Evolutionary conservation across 2,797 vertebrate species (phyloP), one percentile per base, ranked within the genome.

Genomic region (Margarornis squamiger): DNA sequence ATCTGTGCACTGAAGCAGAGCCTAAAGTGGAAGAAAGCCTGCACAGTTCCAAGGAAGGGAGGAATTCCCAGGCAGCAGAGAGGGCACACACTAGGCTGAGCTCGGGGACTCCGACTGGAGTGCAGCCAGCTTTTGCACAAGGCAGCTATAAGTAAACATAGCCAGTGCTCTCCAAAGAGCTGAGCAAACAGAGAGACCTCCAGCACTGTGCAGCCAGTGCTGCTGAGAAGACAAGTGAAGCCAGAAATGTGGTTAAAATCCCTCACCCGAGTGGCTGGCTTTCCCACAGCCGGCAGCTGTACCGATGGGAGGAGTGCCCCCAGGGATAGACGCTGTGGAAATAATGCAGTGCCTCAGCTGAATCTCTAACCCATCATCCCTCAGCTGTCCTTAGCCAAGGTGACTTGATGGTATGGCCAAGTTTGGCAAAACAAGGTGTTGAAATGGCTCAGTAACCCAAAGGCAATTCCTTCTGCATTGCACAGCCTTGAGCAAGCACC

Each of bases 401-500:
- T 57, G 18, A 29, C 61, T n/a, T 14, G n/a, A 5, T 57, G 48
- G 43, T 4, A 1, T 29, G 22, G 24, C 62, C 15, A 21, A 3
- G 22, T 72, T 36, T 65, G 74, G 46, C 24, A 39, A 39, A 73
- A 45, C 1, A 5, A 75, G 77, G 27, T 12, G 38, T 41, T 3
- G 7, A 59, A 1, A 1, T 0, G 3, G 46, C 43, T 82, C 3
- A 0, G 32, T 0, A 12, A 34, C 22, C 24, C 2, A 1, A 29
- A 4, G 4, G 62, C 52, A 58, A 66, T 32, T 79, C 55, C 72
- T 11, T 41, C 22, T 16, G 52, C 26, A 0, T 23, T 1, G 0
- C 34, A 27, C 32, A 72, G 54, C 43, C 71, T 67, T 10, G 21
- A 3, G 1, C 36, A 75, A 48, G 55, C 18, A 3, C 43, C 49